Base-by-base conservation (phyloP, 2,797 vertebrate genomes). In the Leuciscus waleckii region DNA sequence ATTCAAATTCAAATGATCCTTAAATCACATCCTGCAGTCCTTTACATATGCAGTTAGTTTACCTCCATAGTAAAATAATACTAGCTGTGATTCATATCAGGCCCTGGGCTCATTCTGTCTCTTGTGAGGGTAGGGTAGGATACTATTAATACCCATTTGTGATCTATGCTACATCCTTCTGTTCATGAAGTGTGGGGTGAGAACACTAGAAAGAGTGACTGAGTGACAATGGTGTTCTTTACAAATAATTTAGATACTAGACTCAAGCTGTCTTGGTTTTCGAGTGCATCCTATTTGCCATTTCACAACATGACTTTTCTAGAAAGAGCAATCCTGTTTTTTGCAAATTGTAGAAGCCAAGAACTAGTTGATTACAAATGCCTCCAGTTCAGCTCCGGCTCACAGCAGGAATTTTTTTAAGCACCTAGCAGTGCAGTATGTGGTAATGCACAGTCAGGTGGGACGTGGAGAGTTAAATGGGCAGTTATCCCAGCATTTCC, bases 101-200 rank as follows among this genome's bases (percentile, higher is more conserved):
- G 41, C 41, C 69, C 14, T 73, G n/a, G 70, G 70, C 41, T 73
- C 14, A 67, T 65, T n/a, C 14, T 2, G 58, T 5, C 16, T n/a
- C 71, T 71, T 54, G 16, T 82, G 56, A 46, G 43, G 11, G 43
- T 43, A 81, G 35, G 39, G 29, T 7, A 46, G 6, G 26, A 37
- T 43, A 46, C 87, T 88, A 88, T 85, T 68, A 82, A 75, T 85
- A 83, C 79, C 11, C 26, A 75, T 37, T 81, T 71, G 68, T 67
- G 76, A 76, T 68, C 29, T 32, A 21, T 39, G 87, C 61, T 74
- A 82, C 81, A 74, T 73, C 74, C 63, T 49, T 56, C 68, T 21
- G 58, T 69, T 84, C 10, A 49, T 69, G 49, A 51, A 81, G 70
- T 43, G 17, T 61, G 58, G 69, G 76, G 37, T 80, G 49, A 75